phyloP scores from a whole-genome alignment of 35 echinoderm and acorn worm genomes.

The Apostichopus californicus region DNA sequence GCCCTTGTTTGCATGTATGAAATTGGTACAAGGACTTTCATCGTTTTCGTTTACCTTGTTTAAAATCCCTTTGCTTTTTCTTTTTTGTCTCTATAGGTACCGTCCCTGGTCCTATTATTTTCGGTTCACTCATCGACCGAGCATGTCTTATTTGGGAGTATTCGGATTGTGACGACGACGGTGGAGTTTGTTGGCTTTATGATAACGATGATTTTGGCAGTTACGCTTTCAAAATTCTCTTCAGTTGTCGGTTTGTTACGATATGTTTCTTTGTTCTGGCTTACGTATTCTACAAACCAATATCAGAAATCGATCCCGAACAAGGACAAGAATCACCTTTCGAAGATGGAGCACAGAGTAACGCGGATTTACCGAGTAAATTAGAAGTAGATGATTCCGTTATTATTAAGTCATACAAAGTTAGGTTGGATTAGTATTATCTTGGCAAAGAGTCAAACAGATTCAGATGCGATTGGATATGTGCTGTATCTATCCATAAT shows the following conservation, averaged over 20 bases:
- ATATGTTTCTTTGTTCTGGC: conserved; percentile 53
- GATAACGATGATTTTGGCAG: conserved; percentile 40
- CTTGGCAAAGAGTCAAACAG: too few relatives aligned
- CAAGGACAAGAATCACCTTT: not conserved
- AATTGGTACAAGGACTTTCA: too few relatives aligned
- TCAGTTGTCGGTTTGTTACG: conserved; percentile 27
- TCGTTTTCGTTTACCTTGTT: too few relatives aligned
- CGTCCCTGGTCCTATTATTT: conserved; percentile 50
- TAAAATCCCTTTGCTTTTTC: not conserved
- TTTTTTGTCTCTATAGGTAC: conserved; percentile 16
- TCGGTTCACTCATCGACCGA: conserved; percentile 46
- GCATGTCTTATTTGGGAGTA: conserved; percentile 48
- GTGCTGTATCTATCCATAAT: too few relatives aligned
- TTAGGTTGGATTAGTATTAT: too few relatives aligned
- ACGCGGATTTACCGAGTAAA: conserved; percentile 17
- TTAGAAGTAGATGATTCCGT: not conserved
- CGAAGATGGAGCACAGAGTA: not conserved
- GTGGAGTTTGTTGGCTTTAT: conserved; percentile 44
- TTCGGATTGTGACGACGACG: conserved; percentile 5
- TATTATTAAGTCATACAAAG: not conserved
- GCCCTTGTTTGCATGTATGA: too few relatives aligned
- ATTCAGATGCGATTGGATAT: too few relatives aligned
- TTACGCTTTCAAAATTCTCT: conserved; percentile 44
- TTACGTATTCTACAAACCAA: conserved; percentile 55
- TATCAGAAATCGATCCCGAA: conserved; percentile 4